Conservation (phyloP, 2,888 invertebrate species). For the Athrips mouffetella region DNA sequence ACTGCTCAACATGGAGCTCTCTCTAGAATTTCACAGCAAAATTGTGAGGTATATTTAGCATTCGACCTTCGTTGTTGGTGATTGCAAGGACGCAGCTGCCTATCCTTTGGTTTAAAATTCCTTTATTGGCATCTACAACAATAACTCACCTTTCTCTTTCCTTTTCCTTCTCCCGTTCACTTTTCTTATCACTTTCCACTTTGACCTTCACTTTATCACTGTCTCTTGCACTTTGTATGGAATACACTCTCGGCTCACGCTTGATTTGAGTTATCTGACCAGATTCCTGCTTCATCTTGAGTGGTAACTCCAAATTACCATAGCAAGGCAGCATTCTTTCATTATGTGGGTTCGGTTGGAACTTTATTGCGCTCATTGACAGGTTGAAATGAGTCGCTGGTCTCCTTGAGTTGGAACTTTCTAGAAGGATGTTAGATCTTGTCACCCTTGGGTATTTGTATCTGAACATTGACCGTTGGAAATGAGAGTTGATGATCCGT, state of each 20-base stretch:
- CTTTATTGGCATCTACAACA: too few relatives aligned
- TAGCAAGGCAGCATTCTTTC: slow-evolving; percentile 68
- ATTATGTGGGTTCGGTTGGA: slow-evolving; percentile 46
- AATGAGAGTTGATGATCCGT: slow-evolving; percentile 62
- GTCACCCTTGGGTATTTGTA: slow-evolving; percentile 71
- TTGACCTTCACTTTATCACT: slow-evolving; percentile 42
- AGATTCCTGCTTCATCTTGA: slow-evolving; percentile 64
- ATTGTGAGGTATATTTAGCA: too few relatives aligned
- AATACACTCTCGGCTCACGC: slow-evolving; percentile 40
- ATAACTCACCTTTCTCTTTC: slow-evolving; percentile 30
- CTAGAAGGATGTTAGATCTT: slow-evolving; percentile 62
- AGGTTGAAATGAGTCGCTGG: slow-evolving; percentile 57
- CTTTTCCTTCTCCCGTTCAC: slow-evolving; percentile 42
- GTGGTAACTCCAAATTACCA: slow-evolving; percentile 66
- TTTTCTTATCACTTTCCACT: slow-evolving; percentile 42
- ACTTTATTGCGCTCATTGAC: slow-evolving; percentile 58
- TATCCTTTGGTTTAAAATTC: too few relatives aligned
- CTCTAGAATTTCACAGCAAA: too few relatives aligned
- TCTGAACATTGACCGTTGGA: slow-evolving; percentile 58
- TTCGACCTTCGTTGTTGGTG: too few relatives aligned
- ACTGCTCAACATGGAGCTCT: too few relatives aligned
- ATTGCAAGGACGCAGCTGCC: too few relatives aligned
- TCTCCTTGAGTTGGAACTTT: slow-evolving; percentile 47
- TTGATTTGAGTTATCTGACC: slow-evolving; percentile 28
- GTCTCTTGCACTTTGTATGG: slow-evolving; percentile 45